A percentile compares a stretch with the other conserved stretches of the same genome.
phyloP scores from a whole-genome alignment of 2,797 vertebrate genomes.

The Margarornis squamiger region DNA sequence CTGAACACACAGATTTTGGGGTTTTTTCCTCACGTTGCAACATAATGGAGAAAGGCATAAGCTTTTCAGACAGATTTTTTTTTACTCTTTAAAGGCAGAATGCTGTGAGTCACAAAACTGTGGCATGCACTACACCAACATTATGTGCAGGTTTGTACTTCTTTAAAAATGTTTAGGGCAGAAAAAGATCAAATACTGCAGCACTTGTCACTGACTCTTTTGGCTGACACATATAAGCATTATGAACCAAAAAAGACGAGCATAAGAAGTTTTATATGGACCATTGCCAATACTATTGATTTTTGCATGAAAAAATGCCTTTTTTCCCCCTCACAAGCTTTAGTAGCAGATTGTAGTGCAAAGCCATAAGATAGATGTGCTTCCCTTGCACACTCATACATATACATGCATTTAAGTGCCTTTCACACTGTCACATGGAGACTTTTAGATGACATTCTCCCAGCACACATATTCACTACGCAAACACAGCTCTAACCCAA shows the following conservation, averaged over 20 bases:
- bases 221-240: neutral
- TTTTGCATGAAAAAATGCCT: neutral
- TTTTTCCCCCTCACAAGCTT: neutral
- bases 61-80: conserved; percentile 1
- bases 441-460: neutral
- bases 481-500: neutral
- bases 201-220: neutral
- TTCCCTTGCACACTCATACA: neutral
- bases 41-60: neutral
- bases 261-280: neutral
- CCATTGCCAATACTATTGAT: neutral
- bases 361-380: neutral
- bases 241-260: neutral
- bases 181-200: neutral
- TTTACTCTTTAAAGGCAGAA: conserved; percentile 13
- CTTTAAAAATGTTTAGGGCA: neutral
- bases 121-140: neutral
- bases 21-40: neutral
- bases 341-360: neutral
- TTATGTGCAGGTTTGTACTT: neutral
- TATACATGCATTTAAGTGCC: neutral
- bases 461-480: neutral
- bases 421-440: neutral
- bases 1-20: neutral
- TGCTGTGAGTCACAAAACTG: conserved; percentile 11